phyloP scores from a whole-genome alignment of 2,113 vertebrate genomes.

The Engraulis encrasicolus region DNA sequence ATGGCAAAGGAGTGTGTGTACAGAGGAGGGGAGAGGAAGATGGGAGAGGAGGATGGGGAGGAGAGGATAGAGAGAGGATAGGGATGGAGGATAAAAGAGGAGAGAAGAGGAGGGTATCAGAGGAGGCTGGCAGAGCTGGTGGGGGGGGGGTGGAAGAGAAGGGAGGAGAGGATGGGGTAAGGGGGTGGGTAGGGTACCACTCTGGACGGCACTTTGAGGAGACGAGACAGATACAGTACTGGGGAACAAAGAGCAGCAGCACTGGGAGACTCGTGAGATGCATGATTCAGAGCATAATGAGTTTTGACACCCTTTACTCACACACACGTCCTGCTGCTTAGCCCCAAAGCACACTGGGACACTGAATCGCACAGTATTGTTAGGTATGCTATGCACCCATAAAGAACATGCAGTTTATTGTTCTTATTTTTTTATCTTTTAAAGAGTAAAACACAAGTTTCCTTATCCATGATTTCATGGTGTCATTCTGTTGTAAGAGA shows the following conservation, averaged over 20 bases:
- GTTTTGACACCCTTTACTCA: neutral
- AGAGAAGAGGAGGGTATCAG: too few relatives aligned
- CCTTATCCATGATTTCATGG: neutral
- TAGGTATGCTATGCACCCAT: neutral
- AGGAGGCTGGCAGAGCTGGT: too few relatives aligned
- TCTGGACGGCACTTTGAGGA: neutral
- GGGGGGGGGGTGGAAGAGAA: too few relatives aligned
- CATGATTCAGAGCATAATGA: neutral
- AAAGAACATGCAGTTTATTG: neutral
- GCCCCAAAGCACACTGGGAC: neutral
- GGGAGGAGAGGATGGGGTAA: too few relatives aligned
- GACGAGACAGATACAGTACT: neutral
- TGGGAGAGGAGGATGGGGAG: too few relatives aligned
- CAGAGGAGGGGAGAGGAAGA: too few relatives aligned
- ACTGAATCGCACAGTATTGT: neutral
- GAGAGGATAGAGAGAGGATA: too few relatives aligned
- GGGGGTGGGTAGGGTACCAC: too few relatives aligned
- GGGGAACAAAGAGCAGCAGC: neutral
- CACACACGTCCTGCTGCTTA: neutral
- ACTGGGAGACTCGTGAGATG: neutral
- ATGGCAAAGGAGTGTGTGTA: too few relatives aligned
- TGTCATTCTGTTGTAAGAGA: neutral
- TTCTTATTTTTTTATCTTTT: too few relatives aligned
- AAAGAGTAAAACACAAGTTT: too few relatives aligned
- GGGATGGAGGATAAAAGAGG: too few relatives aligned